Base-by-base conservation (phyloP, 1,140 invertebrate genomes). In the Diachasma alloeum region DNA sequence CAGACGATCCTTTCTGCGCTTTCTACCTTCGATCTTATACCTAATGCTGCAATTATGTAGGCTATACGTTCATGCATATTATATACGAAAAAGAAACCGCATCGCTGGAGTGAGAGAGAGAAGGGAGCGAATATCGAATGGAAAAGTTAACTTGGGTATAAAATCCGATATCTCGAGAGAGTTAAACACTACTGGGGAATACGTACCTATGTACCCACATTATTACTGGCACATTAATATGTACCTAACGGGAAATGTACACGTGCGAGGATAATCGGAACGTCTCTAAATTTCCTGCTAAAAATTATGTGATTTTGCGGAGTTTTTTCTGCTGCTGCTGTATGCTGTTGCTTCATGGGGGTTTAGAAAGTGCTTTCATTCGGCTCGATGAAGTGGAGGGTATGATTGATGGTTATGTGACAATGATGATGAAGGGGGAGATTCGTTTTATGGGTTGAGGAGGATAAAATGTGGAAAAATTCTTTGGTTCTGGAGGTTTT, bases 21-120 rank as follows among this genome's bases (percentile, higher is more conserved):
- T 88, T 88, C 86, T 88, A 88, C 83, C 84, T 86, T 85, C 85
- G 85, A 87, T 87, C 84, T 83, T 85, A 85, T 53, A 76, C 74
- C 78, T 75, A 75, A 80, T 79, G 78, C 81, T 72, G 76, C 83
- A 85, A 86, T 87, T 87, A 86, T 84, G 81, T 81, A 81, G 81
- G 72, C 80, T 77, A 78, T 76, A 69, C 48, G 68, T 59, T 76
- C 68, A 37, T 76, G 68, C 74, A 76, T 76, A 76, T 76, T 76
- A 76, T 76, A 76, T 71, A 9, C 59, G 19, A n/a, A 19, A 59
- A 26, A 19, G 22, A 31, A 63, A 63, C 22, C 5, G 22, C 19
- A 26, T 11, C 19, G 24, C 13, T 22, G n/a, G 53, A 22, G 59
- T 63, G 19, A 19, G 59, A 15, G 24, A 26, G 59, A 26, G 53